Base-by-base conservation (phyloP, 1,140 invertebrate species). In the Cheumatopsyche charites region DNA sequence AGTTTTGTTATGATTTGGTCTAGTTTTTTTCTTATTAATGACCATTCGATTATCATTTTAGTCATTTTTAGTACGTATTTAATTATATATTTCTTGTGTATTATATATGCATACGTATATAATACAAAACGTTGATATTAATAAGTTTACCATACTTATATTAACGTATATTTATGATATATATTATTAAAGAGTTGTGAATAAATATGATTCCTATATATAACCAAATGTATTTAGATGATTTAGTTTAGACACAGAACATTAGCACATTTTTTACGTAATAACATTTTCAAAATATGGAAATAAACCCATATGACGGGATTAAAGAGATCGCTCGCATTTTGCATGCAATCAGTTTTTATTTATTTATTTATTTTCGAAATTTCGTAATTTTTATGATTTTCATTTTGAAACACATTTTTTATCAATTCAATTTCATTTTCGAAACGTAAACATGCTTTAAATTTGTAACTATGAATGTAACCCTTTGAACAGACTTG, bases 181-280 rank as follows among this genome's bases (percentile, higher is more conserved):
- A 17, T 47, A 43, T 68, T 68, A 68, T 55, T 36, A 68, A 55
- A 68, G 66, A 68, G 66, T 55, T 68, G 66, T 68, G 66, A 68
- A 68, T 68, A 55, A 55, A 55, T 68, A 68, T 68, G 66, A 68
- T 68, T 68, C 66, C 66, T 68, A 68, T 68, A n/a, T n/a, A 21
- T 68, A 68, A 68, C 66, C 66, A 68, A 68, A 68, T 68, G 66
- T 55, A 68, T 68, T 68, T 68, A 68, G 47, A 36, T 4, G 29
- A 21, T 36, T 36, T 68, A 68, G 66, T 68, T 68, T 68, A 47
- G 19, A 66, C 15, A 26, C 13, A 43, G 12, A 4, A 36, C n/a
- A 66, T 17, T 66, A 66, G 63, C 63, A 66, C 63, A 63, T 66
- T 66, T 66, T 66, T 63, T 63, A 63, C 62, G 15, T 43, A 63